Evolutionary conservation across 2,888 invertebrate species (phyloP), one percentile per base, ranked within the genome.

Genomic region (Leptopilina syphax): DNA sequence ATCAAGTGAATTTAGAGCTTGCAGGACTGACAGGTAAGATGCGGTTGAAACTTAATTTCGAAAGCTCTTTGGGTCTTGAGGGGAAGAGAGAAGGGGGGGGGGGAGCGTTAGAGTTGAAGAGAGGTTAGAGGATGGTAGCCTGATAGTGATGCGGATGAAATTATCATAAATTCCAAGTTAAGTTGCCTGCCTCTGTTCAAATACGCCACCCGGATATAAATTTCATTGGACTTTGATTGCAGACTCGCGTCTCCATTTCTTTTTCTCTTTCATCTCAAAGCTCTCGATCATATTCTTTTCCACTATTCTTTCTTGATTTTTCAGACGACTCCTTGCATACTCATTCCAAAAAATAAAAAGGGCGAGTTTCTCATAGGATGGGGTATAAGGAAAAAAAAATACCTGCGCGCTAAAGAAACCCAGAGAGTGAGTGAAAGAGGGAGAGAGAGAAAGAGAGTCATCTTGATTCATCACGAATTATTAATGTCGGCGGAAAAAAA

Each of bases 211-310:
- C 81, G 80, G 86, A 84, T 86, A 87, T 87, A 87, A 87, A 87
- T 87, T 87, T 86, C 85, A 87, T 87, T 85, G 85, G 85, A 86
- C 85, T 86, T 86, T 86, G 86, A 86, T 87, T 87, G 85, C 85
- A 82, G 85, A 84, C 83, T 85, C 84, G 80, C 50, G 82, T 79
- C 80, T 81, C 79, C 34, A 67, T 77, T 67, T 60, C 76, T n/a
- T 44, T 68, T 41, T 41, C 60, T 57, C 66, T 41, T 12, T 44
- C 27, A 44, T 13, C n/a, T 47, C 78, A 65, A 77, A 47, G 27
- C 24, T 65, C 79, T 79, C 68, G 66, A 77, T 81, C 81, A 80
- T 65, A 70, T 78, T 47, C 77, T 8, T 77, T 65, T 65, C 63
- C 57, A 77, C 79, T 79, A 79, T 78, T 79, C 77, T 76, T 34